These are phyloP conservation scores for Dolichallabes microphthalmus DNA, from an alignment of 2,113 vertebrate genomes.

Conservation along the genomic window DNA sequence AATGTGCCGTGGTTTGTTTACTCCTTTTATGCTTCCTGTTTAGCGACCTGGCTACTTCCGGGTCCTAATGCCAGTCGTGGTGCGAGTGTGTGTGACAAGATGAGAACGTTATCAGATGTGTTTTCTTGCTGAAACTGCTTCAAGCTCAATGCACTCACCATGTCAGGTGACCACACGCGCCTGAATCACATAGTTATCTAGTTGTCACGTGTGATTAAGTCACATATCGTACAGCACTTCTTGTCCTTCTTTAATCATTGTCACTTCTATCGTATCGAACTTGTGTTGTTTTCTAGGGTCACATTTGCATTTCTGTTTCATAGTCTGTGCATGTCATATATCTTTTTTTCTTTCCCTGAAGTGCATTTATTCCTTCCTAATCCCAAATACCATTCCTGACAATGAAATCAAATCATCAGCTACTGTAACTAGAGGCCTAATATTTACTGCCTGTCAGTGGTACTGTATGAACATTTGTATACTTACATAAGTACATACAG, in stretches of 20 bases:
- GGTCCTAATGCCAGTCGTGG: too few species aligned
- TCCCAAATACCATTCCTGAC: too few species aligned
- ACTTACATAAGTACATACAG: too few species aligned
- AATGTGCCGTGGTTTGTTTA: too few species aligned
- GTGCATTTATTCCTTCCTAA: too few species aligned
- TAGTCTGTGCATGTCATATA: not conserved
- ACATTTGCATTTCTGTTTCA: not conserved
- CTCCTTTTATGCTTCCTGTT: too few species aligned
- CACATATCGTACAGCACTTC: not conserved
- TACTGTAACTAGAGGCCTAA: not conserved
- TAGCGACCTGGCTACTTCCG: too few species aligned
- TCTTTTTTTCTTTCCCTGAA: not conserved
- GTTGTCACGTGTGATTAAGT: not conserved
- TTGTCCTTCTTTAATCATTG: not conserved
- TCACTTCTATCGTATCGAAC: not conserved
- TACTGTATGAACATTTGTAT: not conserved
- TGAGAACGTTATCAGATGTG: too few species aligned
- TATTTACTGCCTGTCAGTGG: not conserved
- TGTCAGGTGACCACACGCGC: not conserved
- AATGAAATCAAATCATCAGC: not conserved
- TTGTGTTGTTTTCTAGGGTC: not conserved
- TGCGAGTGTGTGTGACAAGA: too few species aligned
- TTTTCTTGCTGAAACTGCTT: too few species aligned
- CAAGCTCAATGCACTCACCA: too few species aligned
- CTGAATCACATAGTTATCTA: not conserved